Evolutionary conservation across 2,797 vertebrate species (phyloP), one percentile per base, ranked within the genome.

Genomic region (Centroberyx gerrardi): DNA sequence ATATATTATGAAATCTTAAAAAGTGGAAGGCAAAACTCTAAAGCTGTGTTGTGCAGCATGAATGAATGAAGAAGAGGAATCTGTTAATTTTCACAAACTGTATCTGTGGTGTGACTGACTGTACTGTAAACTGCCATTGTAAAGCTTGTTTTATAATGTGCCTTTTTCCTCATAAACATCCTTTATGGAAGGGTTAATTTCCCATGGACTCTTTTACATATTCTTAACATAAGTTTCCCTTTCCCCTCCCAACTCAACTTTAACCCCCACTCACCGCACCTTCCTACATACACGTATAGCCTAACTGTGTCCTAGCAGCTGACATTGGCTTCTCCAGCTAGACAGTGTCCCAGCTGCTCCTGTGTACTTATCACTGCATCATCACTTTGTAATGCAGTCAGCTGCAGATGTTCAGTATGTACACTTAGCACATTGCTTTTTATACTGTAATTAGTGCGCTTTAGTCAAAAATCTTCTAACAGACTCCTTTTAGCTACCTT

Each of bases 1-100:
- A 54, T 63, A 22, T 5, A 52, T 91, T 88, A 85, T 87, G 91
- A 92, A 92, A 89, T 68, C 1, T 36, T 69, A 56, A 33, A 61
- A 55, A 15, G 65, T 71, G 53, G 76, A 79, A 46, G 69, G 40
- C 67, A 82, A 79, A 64, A 46, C 9, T 72, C 14, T 28, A 3
- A 12, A 66, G 15, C 58, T 27, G 4, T 17, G 3, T n/a, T 31
- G 31, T 76, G 68, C 51, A 54, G 28, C 74, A 29, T 2, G 0
- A 33, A 14, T 49, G 54, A 73, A 58, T 64, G 17, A 72, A 54
- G n/a, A 72, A 51, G 4, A 70, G 9, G 44, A 48, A 48, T 40
- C 52, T 40, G 33, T 61, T 48, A 66, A 13, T 31, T 66, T 29
- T 59, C 12, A 64, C 14, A 48, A 9, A 14, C 17, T 28, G n/a